Percentiles rank a stretch among this genome's conserved stretches.
Conservation (phyloP, 2,888 invertebrate species). For the Aspidiotus rigidus region DNA sequence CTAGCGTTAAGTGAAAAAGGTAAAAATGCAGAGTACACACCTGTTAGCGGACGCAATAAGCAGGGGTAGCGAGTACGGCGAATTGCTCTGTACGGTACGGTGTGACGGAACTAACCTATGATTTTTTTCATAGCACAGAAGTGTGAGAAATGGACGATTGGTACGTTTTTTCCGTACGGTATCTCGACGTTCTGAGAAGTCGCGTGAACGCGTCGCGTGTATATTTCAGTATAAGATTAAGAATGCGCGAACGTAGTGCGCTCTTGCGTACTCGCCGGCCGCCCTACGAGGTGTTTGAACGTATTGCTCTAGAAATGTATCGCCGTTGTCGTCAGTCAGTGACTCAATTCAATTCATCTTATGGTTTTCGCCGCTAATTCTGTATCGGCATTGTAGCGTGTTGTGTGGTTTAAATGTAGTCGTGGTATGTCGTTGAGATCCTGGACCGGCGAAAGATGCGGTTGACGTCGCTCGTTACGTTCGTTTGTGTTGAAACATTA, state of each 20-base stretch:
- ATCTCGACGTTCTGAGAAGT: neutral
- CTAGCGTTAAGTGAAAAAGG: no score
- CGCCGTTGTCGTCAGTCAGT: conserved; percentile 21
- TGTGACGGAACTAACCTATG: no score
- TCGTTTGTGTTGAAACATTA: conserved; percentile 15
- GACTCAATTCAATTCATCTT: conserved; percentile 21
- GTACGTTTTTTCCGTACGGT: neutral
- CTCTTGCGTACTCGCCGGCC: conserved; percentile 16
- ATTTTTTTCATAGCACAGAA: no score
- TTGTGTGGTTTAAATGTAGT: conserved; percentile 8
- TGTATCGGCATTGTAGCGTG: conserved; percentile 6
- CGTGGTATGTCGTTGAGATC: conserved; percentile 17
- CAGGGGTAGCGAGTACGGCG: no score
- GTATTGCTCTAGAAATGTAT: conserved; percentile 28
- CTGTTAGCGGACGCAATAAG: no score
- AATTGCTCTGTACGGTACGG: no score
- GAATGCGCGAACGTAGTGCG: conserved; percentile 24
- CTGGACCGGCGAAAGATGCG: conserved; percentile 11
- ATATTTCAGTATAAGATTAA: conserved; percentile 10
- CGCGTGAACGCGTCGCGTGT: neutral
- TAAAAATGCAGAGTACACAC: no score
- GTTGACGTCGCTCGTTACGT: neutral
- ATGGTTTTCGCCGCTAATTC: conserved; percentile 8
- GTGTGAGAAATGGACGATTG: neutral
- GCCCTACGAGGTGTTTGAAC: neutral